Evolutionary conservation across 1,140 invertebrate species (phyloP).

Genomic region (Cryptotermes secundus): DNA sequence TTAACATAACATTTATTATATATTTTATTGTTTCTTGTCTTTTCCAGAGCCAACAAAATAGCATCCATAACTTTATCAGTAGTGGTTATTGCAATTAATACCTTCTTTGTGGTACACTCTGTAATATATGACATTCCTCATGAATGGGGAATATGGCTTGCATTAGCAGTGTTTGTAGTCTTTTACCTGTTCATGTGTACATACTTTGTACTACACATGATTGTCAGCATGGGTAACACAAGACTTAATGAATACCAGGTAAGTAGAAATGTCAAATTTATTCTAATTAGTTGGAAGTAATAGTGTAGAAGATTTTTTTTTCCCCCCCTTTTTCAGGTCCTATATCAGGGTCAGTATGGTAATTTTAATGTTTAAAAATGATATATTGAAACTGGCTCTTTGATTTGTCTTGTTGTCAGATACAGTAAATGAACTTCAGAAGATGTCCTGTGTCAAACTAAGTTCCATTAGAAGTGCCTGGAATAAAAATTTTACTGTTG

Average conservation of each 20-base stretch:
- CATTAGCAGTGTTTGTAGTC: slow-evolving; percentile 59
- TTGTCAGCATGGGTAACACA: slow-evolving; percentile 62
- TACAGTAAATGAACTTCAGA: no score
- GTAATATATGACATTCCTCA: slow-evolving; percentile 56
- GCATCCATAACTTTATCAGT: slow-evolving; percentile 64
- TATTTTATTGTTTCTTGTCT: slow-evolving; percentile 37
- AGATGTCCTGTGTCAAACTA: no score
- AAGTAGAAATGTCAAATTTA: slow-evolving; percentile 42
- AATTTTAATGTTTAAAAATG: neutral
- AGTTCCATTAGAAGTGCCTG: no score
- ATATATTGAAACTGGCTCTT: neutral
- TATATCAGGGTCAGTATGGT: slow-evolving; percentile 29
- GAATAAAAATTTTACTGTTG: no score
- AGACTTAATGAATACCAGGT: slow-evolving; percentile 46
- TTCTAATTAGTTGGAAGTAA: no score
- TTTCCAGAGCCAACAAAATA: slow-evolving; percentile 66
- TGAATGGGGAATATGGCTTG: slow-evolving; percentile 52
- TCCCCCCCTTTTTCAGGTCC: slow-evolving; percentile 43
- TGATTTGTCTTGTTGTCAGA: no score
- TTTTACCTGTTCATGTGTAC: slow-evolving; percentile 70
- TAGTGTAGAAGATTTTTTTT: no score
- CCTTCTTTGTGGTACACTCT: slow-evolving; percentile 73
- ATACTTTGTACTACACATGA: slow-evolving; percentile 71
- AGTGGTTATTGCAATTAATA: slow-evolving; percentile 77
- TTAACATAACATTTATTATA: neutral